phyloP scores from a whole-genome alignment of 2,113 vertebrate species.

The Hassar affinis region DNA sequence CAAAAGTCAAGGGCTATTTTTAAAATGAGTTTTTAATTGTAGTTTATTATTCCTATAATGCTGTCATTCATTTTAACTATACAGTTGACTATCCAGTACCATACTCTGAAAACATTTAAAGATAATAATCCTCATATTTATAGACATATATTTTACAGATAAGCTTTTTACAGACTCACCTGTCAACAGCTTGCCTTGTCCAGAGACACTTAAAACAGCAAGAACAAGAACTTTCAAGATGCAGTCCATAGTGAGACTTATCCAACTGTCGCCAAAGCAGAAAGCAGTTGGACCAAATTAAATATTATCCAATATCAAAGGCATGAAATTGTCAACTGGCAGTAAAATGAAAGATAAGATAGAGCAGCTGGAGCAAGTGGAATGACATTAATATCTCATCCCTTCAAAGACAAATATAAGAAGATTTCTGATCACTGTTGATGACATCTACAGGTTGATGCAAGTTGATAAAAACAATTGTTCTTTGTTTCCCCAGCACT shows the following conservation, averaged over 20 bases:
- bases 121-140: background rate
- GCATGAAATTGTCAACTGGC: conserved; percentile 11
- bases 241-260: conserved; percentile 35
- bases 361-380: background rate
- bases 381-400: background rate
- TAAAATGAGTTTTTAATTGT: background rate
- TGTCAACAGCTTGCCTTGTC: background rate
- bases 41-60: background rate
- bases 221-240: conserved; percentile 37
- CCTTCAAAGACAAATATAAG: background rate
- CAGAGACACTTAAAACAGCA: conserved; percentile 29
- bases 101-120: background rate
- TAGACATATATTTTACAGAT: background rate
- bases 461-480: background rate
- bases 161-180: conserved; percentile 31
- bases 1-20: background rate
- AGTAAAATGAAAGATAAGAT: conserved; percentile 47
- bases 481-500: background rate
- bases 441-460: background rate
- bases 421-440: background rate
- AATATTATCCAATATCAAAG: conserved; percentile 12
- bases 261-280: background rate
- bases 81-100: too few relatives aligned
- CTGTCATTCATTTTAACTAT: background rate
- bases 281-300: background rate